Base-by-base conservation (phyloP, 1,140 invertebrate species). In the Drosophila oshimai region DNA sequence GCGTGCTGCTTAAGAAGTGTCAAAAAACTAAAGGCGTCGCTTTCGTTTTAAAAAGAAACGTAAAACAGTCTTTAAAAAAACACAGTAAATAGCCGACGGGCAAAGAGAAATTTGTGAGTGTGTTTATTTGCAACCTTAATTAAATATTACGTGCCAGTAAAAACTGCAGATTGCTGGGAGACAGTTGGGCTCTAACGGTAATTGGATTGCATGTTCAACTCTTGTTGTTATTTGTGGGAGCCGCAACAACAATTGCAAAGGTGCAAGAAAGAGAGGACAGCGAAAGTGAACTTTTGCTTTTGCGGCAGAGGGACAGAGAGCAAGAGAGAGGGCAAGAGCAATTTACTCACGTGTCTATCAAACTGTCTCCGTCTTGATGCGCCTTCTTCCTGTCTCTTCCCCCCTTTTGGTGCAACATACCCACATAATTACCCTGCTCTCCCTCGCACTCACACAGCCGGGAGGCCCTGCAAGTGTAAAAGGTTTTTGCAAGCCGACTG, bases 201-300 rank as follows among this genome's bases (percentile, higher is more conserved):
- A 83, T 83, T 83, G 70, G 80, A 69, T 86, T 86, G 81, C 80
- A 84, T 87, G 80, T 76, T 57, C 75, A 71, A 78, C 42, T 69
- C 20, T 58, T 47, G 62, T 79, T 74, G 75, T 78, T 78, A 68
- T 51, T 76, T 54, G 68, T 75, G 72, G 61, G 61, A 50, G 57
- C 49, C 73, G 12, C 39, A 44, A 39, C 64, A 41, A 61, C 58
- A 58, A 55, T 67, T 50, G 26, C 44, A 17, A 39, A 26, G 17
- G 34, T 33, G 9, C 12, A 46, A 47, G 31, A 68, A 57, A 20
- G 62, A 61, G 64, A 68, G 39, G 62, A 57, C 81, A 84, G 80
- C 55, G 80, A 86, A 86, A 86, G 80, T 86, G 61, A 86, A 86
- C 75, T 86, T 75, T 84, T 86, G 80, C 81, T 87, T 86, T 80